Base-by-base conservation (phyloP, 1,140 invertebrate genomes). In the Tetragonula clypearis region DNA sequence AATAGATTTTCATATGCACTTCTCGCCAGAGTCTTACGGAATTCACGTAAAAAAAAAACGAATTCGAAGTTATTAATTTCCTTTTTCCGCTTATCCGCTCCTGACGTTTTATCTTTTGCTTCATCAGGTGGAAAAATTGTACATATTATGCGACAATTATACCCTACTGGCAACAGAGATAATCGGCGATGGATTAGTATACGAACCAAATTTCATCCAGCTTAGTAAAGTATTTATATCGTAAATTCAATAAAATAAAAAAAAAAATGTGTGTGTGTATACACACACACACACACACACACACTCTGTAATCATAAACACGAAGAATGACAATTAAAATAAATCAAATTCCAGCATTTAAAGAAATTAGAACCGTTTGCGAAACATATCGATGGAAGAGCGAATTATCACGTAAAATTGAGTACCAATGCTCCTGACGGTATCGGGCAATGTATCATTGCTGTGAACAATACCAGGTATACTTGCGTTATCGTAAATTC, bases 181-280 rank as follows among this genome's bases (percentile, higher is more conserved):
- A 23, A 85, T 93, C n/a, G 93, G 93, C 0, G 92, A 94, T 72
- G 93, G 92, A 35, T 30, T 93, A 3, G 75, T 83, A 5, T 92
- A 90, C 26, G 84, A 92, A 26, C 71, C 60, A 1, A 41, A 53
- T 35, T 74, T 85, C 19, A 83, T 93, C 30, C 72, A 75, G 77
- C 68, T 92, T 86, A 83, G 78, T 72, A 82, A 83, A 74, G 65
- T 74, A 81, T 35, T 58, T 74, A 69, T 71, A 66, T 14, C 9
- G 21, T 53, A 21, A 30, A 19, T 68, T 68, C 15, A n/a, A 1
- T 73, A 1, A 17, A 9, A 35, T 3, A 35, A 35, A 35, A 35
- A 35, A 35, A 53, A 26, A 73, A 35, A 19, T 30, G 15, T 30
- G 5, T 66, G 19, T 9, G 1, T n/a, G 1, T 1, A 12, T 3